A percentile compares a stretch with the other conserved stretches of the same genome.
Conservation (phyloP, 2,797 vertebrate genomes). For the Allobates femoralis region DNA sequence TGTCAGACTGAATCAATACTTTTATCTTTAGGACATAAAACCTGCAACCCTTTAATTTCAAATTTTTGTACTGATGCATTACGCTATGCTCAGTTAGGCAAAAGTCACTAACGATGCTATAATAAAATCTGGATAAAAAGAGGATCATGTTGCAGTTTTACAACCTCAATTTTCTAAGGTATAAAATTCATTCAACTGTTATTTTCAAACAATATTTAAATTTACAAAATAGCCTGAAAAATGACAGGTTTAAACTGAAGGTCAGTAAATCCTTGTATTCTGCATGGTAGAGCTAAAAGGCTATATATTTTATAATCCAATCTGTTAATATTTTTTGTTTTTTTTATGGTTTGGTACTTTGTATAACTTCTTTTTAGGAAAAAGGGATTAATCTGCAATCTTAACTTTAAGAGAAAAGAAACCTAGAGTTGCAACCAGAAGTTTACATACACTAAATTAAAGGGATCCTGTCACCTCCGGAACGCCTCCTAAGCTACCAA, state of each 20-base stretch:
- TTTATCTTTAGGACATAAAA: slow-evolving; percentile 44
- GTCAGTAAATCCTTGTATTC: slow-evolving; percentile 42
- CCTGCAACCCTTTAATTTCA: slow-evolving; percentile 40
- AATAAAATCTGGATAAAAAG: slow-evolving; percentile 53
- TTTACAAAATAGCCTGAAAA: slow-evolving; percentile 45
- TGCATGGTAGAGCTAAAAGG: slow-evolving; percentile 6
- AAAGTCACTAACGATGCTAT: slow-evolving; percentile 35
- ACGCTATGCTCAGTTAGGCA: slow-evolving; percentile 46
- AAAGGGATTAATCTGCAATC: not conserved
- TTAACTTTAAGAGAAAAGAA: no score
- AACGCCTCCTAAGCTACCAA: no score
- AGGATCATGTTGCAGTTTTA: slow-evolving; percentile 51
- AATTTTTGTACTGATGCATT: slow-evolving; percentile 40
- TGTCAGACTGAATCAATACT: slow-evolving; percentile 11
- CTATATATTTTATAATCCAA: not conserved
- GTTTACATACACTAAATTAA: no score
- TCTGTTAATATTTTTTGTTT: not conserved
- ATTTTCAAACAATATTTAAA: slow-evolving; percentile 51
- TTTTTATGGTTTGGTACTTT: not conserved
- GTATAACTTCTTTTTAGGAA: slow-evolving; percentile 19
- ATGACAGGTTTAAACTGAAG: slow-evolving; percentile 47
- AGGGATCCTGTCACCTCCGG: no score
- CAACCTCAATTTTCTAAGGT: slow-evolving; percentile 52
- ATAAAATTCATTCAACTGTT: slow-evolving; percentile 45
- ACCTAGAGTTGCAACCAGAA: no score